Evolutionary conservation across 2,888 invertebrate genomes (phyloP), one percentile per base, ranked within the genome.

Genomic region (Ectemnius lituratus): DNA sequence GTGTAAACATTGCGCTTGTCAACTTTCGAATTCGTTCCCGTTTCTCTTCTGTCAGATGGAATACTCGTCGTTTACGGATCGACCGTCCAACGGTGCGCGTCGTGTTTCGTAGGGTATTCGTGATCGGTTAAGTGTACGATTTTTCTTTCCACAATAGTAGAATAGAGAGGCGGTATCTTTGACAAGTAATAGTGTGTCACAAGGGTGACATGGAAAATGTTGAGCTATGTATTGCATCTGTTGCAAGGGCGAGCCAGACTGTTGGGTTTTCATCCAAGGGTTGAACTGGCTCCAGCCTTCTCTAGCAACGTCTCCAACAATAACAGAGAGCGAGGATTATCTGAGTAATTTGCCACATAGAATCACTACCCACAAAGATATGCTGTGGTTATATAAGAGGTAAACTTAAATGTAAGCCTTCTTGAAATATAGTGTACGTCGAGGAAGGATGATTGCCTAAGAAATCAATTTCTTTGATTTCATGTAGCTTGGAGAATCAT

Each of bases 241-340:
- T 67, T 88, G 89, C 45, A 84, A 94, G 93, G 92, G 92, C 45
- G 91, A 91, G 72, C 91, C 92, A 20, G 91, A 92, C 79, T 92
- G 92, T 79, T 93, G 92, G 92, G 87, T 91, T 57, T 94, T 94
- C 78, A 92, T 94, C 66, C 92, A 93, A 90, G 93, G 93, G 57
- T 86, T 94, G 63, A 93, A 92, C 86, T 94, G 94, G 93, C 87
- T 94, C 47, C 93, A 93, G 86, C 93, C 93, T 14, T 92, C 93
- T 56, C 89, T 91, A 73, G 91, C 92, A 37, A 86, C 84, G 66
- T 94, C 91, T 63, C 92, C 92, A 14, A 91, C 91, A 20, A 90
- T 88, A 46, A 79, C 90, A 27, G 92, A 92, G 78, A 76, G 81
- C 37, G 88, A 88, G 57, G 89, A 89, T 77, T 88, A 88, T 70